Base-by-base conservation (phyloP, 2,113 vertebrate species). In the Tychaedon coryphoeus region DNA sequence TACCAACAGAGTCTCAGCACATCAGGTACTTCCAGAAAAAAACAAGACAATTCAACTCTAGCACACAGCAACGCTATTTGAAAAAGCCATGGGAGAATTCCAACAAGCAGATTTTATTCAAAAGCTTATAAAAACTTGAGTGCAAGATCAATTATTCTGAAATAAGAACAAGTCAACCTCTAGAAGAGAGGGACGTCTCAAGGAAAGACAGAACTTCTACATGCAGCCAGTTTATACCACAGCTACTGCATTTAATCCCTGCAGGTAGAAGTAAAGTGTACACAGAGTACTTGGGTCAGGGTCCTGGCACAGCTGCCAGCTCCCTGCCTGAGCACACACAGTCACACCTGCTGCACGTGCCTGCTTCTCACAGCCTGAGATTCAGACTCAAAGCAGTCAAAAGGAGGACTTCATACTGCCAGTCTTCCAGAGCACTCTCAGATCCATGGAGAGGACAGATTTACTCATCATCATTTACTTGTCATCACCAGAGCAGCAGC, bases 341-440 rank as follows among this genome's bases (percentile, higher is more conserved):
- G 1, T 18, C 64, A 38, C 2, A 58, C 23, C 71, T 11, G 5
- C 85, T 75, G 45, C 40, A 38, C 0, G 0, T 6, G 24, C 40
- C 77, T 85, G 58, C 64, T 93, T 43, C 71, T 72, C 71, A 50
- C 8, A 2, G 56, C 78, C 70, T 19, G 25, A 56, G 23, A 33
- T 2, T 53, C 62, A 76, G 62, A 8, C 58, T 79, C 19, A 76
- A 43, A 62, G 53, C 67, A 76, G 33, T 9, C 80, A 42, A 14
- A 84, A 75, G n/a, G 87, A 36, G 45, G 29, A 61, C 54, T 69
- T 57, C 10, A 4, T 25, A 33, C 42, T 19, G 61, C 12, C 25
- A 62, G 23, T 10, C 64, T 65, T 73, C 67, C 50, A 82, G 71
- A 88, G 45, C 42, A 42, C 84, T 71, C 72, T 54, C 74, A 60